phyloP scores from a whole-genome alignment of 2,113 vertebrate genomes.

The Saccopteryx leptura region DNA sequence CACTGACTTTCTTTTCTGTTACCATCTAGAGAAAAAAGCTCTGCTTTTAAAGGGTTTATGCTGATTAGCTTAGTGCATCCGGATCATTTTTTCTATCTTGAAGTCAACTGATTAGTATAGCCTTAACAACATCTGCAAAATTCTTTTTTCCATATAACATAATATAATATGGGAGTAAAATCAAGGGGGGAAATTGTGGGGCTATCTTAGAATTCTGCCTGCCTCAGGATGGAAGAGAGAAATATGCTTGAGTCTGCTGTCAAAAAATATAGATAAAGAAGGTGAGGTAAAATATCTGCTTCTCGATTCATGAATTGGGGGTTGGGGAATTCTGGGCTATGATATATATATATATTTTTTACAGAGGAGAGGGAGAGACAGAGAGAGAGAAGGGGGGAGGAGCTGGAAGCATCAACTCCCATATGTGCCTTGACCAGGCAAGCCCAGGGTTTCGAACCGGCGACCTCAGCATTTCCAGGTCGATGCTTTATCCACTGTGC shows the following conservation, averaged over 20 bases:
- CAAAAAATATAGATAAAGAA: not conserved
- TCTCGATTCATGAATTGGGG: not conserved
- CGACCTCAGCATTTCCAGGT: no score
- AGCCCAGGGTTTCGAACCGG: no score
- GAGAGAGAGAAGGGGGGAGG: no score
- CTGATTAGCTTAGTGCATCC: not conserved
- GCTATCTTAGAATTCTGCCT: not conserved
- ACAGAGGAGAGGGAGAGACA: no score
- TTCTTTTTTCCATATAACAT: not conserved
- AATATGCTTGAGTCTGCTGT: not conserved
- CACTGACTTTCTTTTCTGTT: not conserved
- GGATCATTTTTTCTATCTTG: not conserved
- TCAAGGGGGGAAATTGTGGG: not conserved
- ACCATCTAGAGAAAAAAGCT: not conserved
- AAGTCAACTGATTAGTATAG: not conserved
- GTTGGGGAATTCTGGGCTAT: not conserved
- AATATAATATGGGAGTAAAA: not conserved
- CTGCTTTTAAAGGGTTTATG: not conserved
- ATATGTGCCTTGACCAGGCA: no score
- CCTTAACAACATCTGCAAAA: not conserved
- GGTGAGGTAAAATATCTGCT: not conserved
- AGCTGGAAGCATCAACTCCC: no score
- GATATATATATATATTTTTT: not conserved
- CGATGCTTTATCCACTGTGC: no score
- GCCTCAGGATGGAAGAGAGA: not conserved